Base-by-base conservation (phyloP, 1,140 invertebrate species). In the Magallana angulata region DNA sequence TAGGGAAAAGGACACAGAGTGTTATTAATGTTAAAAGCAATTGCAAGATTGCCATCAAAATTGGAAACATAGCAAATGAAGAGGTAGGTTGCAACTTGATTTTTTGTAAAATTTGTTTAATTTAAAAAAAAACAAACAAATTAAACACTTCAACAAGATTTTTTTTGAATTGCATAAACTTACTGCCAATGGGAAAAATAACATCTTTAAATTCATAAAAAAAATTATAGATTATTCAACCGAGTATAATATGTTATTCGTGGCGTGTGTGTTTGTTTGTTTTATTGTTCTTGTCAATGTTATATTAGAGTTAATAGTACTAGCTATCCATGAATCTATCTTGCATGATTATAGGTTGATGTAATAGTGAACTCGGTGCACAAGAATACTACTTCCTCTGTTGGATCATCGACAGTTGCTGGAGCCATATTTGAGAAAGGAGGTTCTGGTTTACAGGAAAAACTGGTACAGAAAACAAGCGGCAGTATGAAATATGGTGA, bases 351-450 rank as follows among this genome's bases (percentile, higher is more conserved):
- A 30, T 76, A 76, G 68, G 68, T 3, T 11, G 68, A 76, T 24
- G 68, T 76, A 4, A 76, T 76, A 12, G 68, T 76, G 3, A 76
- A 76, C 68, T 76, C 68, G 24, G 30, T 76, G 12, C 7, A 36
- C 9, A 30, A 3, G 36, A 24, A 36, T 30, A 76, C 68, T 9
- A 9, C 68, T 18, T 7, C 9, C 6, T 11, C 7, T 30, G 68
- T 36, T 30, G 68, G 7, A 76, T 24, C 11, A 12, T 76, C 68
- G 14, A 76, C 68, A 9, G 68, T 76, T 76, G 68, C 68, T 12
- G 24, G 24, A 12, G 68, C 68, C 6, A 76, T 76, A 12, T 76
- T 76, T 24, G 68, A 76, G 24, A 76, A 76, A 76, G 68, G 68
- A 36, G 68, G 68, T 30, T 2, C 7, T 76, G 68, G 36, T 7